Conservation (phyloP, 2,888 invertebrate genomes). For the Lasius fuliginosus region DNA sequence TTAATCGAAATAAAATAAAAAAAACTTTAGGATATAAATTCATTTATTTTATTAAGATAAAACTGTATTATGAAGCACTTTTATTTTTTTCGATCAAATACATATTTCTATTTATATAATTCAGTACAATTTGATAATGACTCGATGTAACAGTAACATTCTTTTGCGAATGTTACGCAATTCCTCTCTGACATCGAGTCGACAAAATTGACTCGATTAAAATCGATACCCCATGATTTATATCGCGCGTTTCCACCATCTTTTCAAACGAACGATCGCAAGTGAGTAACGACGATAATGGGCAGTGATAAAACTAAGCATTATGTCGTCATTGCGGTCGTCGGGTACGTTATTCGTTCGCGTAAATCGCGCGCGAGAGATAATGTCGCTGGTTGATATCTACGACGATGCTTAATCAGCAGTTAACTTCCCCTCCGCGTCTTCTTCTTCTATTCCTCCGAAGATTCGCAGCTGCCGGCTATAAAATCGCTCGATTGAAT, state of each 20-base stretch:
- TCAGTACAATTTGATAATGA: not conserved
- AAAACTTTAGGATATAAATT: not conserved
- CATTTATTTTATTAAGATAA: slow-evolving; percentile 5
- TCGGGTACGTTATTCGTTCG: slow-evolving; percentile 48
- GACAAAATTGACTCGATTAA: slow-evolving; percentile 28
- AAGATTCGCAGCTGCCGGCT: slow-evolving; percentile 62
- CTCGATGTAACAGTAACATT: not conserved
- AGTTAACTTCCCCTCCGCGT: slow-evolving; percentile 30
- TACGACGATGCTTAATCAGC: slow-evolving; percentile 49
- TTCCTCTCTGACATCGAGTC: not conserved
- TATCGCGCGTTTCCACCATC: slow-evolving; percentile 9
- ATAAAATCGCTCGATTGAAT: slow-evolving; percentile 65
- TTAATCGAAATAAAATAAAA: not conserved
- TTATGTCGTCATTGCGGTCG: slow-evolving; percentile 33
- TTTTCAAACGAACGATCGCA: slow-evolving; percentile 24
- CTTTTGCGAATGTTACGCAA: not conserved
- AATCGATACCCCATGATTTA: slow-evolving; percentile 38
- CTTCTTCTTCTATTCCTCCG: not conserved
- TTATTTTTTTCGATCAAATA: not conserved
- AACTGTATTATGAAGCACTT: not conserved
- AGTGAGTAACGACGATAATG: slow-evolving; percentile 38
- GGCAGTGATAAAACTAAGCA: slow-evolving; percentile 46
- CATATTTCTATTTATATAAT: not conserved
- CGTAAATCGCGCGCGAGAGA: slow-evolving; percentile 52
- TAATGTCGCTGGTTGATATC: slow-evolving; percentile 50